These are phyloP conservation scores for Plotosus lineatus DNA, from an alignment of 2,113 vertebrate species.

Conservation along the genomic window DNA sequence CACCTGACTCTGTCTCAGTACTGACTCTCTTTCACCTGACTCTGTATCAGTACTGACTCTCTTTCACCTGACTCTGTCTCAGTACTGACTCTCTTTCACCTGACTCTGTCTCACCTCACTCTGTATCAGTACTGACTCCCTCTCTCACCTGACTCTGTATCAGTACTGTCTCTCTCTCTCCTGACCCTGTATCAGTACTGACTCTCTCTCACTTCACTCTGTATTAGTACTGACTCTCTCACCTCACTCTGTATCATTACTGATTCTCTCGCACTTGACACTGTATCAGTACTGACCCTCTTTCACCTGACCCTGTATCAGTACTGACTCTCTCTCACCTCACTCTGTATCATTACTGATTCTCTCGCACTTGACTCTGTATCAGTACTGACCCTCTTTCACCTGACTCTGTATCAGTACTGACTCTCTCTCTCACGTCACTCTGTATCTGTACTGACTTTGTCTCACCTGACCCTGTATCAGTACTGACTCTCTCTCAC, in stretches of 20 bases:
- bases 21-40: neutral
- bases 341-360: too few relatives aligned
- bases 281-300: neutral
- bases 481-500: neutral
- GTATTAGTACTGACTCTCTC: neutral
- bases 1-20: neutral
- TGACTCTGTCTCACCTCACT: too few relatives aligned
- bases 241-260: neutral
- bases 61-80: neutral
- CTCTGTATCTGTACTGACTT: neutral
- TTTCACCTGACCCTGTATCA: neutral
- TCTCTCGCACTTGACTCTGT: neutral
- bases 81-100: neutral
- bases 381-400: neutral
- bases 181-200: too few relatives aligned
- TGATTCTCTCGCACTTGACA: neutral
- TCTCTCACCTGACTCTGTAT: neutral
- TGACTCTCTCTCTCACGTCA: neutral
- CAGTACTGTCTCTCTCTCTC: neutral
- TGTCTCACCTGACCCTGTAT: neutral
- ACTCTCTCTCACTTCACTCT: neutral
- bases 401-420: neutral
- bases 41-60: neutral
- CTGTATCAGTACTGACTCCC: neutral
- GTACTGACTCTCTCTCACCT: neutral